A percentile compares a stretch with the other conserved stretches of the same genome.
These are phyloP conservation scores for Dendrocincla tyrannina DNA, from an alignment of 2,797 vertebrate genomes.

Conservation along the genomic window DNA sequence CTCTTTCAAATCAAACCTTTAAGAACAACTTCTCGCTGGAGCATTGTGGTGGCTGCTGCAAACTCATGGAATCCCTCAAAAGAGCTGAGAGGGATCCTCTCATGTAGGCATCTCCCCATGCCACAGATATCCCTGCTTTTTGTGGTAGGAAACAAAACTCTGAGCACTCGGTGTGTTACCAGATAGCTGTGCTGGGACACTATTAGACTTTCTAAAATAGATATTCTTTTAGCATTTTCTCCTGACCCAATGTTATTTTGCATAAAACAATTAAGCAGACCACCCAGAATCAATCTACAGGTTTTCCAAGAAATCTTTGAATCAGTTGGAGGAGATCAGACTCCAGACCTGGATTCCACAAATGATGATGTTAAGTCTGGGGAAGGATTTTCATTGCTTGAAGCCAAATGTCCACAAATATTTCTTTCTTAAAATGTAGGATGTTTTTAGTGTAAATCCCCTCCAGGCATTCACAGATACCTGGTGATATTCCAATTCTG, in stretches of 20 bases:
- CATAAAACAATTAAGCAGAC: not conserved
- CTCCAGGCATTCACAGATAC: not conserved
- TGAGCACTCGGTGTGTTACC: fast-evolving
- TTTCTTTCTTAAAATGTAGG: not conserved
- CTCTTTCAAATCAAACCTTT: not conserved
- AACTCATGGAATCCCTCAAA: not conserved
- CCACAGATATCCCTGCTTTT: not conserved
- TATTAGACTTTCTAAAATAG: not conserved
- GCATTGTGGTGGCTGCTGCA: not conserved
- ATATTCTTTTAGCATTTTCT: not conserved
- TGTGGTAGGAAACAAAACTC: not conserved
- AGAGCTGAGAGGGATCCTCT: not conserved
- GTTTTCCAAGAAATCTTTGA: not conserved
- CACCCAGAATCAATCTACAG: not conserved
- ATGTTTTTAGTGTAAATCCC: not conserved
- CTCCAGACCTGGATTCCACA: conserved; percentile 1
- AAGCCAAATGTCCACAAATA: not conserved
- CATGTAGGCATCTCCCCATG: not conserved
- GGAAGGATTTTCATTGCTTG: not conserved
- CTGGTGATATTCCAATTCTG: not conserved
- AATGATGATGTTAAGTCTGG: not conserved
- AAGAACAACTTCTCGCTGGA: not conserved
- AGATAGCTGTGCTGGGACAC: not conserved
- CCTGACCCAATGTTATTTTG: not conserved
- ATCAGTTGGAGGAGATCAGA: not conserved